These are phyloP conservation scores for Myoxocephalus aenaeus DNA, from an alignment of 2,797 vertebrate genomes.

Conservation along the genomic window DNA sequence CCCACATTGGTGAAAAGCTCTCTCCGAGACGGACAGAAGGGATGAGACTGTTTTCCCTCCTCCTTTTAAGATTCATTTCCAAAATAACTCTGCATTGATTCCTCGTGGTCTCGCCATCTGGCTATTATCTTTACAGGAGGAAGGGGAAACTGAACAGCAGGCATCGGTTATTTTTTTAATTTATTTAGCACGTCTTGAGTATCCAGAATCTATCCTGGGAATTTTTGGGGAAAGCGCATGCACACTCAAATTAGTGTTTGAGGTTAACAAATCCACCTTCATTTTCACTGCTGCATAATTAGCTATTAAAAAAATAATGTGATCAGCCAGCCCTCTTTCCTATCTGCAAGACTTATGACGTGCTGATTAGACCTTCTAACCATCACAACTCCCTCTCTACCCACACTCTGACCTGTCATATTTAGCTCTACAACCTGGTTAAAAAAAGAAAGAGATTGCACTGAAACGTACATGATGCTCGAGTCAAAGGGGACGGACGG, in stretches of 20 bases:
- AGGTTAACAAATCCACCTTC: slow-evolving; percentile 25
- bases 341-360: slow-evolving; percentile 6
- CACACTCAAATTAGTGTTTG: background rate
- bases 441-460: slow-evolving; percentile 37
- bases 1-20: slow-evolving; percentile 5
- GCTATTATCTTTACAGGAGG: slow-evolving; percentile 42
- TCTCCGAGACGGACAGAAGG: slow-evolving; percentile 47
- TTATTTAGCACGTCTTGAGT: slow-evolving; percentile 3
- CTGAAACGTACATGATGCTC: slow-evolving; percentile 18
- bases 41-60: slow-evolving; percentile 49
- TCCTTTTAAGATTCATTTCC: slow-evolving; percentile 42
- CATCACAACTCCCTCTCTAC: background rate
- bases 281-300: background rate
- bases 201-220: slow-evolving; percentile 7
- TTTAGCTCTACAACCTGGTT: background rate
- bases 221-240: slow-evolving; percentile 7
- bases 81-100: slow-evolving; percentile 58
- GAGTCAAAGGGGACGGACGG: slow-evolving; percentile 14
- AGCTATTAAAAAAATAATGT: slow-evolving; percentile 9
- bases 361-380: slow-evolving; percentile 1
- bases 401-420: slow-evolving; percentile 16
- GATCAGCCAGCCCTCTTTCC: slow-evolving; percentile 25
- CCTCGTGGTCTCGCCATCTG: slow-evolving; percentile 59
- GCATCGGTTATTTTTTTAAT: slow-evolving; percentile 16
- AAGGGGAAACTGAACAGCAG: slow-evolving; percentile 46